Conservation (phyloP, 2,888 invertebrate genomes). For the Pandemis corylana region DNA sequence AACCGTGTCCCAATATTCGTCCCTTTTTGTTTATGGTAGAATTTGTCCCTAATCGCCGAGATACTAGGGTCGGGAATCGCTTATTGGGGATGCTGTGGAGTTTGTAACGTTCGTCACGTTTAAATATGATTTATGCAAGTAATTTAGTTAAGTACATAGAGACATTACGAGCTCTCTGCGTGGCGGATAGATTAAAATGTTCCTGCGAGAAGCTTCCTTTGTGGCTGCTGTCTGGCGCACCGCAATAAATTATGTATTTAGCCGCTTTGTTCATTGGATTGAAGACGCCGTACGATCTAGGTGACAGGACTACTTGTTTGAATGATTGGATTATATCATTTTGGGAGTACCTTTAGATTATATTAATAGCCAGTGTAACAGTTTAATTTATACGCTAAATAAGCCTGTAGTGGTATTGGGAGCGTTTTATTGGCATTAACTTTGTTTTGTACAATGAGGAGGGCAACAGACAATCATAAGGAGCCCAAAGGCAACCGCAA, state of each 20-base stretch:
- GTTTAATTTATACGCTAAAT: no score
- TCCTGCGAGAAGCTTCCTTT: slow-evolving; percentile 61
- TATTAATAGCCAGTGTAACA: no score
- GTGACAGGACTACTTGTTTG: slow-evolving; percentile 22
- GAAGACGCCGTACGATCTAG: slow-evolving; percentile 23
- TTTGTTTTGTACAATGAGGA: no score
- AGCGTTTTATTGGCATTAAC: no score
- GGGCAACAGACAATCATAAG: no score
- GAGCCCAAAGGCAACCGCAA: no score
- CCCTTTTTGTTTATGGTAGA: slow-evolving; percentile 41
- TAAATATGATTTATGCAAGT: slow-evolving; percentile 84
- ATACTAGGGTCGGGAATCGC: slow-evolving; percentile 57
- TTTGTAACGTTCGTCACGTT: slow-evolving; percentile 74
- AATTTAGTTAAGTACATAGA: slow-evolving; percentile 83
- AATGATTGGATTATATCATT: neutral
- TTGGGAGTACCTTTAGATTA: neutral
- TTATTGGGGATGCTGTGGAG: slow-evolving; percentile 47
- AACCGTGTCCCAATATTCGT: slow-evolving; percentile 16
- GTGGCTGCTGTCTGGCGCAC: slow-evolving; percentile 56
- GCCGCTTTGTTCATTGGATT: slow-evolving; percentile 44
- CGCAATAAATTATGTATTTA: slow-evolving; percentile 61
- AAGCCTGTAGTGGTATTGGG: neutral
- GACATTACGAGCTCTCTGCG: slow-evolving; percentile 70
- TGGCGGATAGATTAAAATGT: slow-evolving; percentile 79
- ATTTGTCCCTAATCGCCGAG: slow-evolving; percentile 51